These are phyloP conservation scores for Ramphastos sulfuratus DNA, from an alignment of 2,113 vertebrate species.

Conservation along the genomic window DNA sequence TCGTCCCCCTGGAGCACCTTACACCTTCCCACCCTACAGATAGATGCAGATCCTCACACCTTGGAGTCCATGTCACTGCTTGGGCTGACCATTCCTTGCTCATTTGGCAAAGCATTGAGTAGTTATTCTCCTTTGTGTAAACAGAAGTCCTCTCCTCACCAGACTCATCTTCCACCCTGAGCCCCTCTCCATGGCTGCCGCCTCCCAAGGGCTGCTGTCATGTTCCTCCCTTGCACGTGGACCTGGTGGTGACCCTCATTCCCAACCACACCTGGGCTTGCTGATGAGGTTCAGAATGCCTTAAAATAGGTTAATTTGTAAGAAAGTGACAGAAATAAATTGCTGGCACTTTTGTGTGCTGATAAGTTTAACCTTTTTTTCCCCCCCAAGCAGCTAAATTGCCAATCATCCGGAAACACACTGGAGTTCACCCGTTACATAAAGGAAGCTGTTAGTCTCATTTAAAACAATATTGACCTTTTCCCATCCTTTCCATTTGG, in stretches of 20 bases:
- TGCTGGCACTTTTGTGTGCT: slow-evolving; percentile 37
- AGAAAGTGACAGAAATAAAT: slow-evolving; percentile 50
- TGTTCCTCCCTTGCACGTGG: neutral
- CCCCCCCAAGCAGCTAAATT: slow-evolving; percentile 4
- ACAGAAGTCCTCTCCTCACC: neutral
- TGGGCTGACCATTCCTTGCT: neutral
- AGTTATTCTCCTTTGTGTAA: neutral
- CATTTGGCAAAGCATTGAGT: fast-evolving
- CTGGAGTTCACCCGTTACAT: slow-evolving; percentile 34
- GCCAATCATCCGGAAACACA: slow-evolving; percentile 53
- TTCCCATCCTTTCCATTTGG: slow-evolving; percentile 45
- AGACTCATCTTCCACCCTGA: neutral
- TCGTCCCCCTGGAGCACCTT: neutral
- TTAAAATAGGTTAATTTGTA: slow-evolving; percentile 60
- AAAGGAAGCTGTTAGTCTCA: slow-evolving; percentile 61
- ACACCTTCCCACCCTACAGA: neutral
- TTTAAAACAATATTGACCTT: slow-evolving; percentile 67
- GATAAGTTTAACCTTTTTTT: slow-evolving; percentile 48
- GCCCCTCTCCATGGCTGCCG: neutral
- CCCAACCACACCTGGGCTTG: slow-evolving; percentile 20
- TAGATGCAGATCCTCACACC: neutral
- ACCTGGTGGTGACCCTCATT: slow-evolving; percentile 19
- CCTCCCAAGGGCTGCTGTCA: neutral
- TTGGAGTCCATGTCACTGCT: fast-evolving
- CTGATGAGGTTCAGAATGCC: slow-evolving; percentile 41